Evolutionary conservation across 1,140 invertebrate genomes (phyloP).

Genomic region (Magallana gigas): DNA sequence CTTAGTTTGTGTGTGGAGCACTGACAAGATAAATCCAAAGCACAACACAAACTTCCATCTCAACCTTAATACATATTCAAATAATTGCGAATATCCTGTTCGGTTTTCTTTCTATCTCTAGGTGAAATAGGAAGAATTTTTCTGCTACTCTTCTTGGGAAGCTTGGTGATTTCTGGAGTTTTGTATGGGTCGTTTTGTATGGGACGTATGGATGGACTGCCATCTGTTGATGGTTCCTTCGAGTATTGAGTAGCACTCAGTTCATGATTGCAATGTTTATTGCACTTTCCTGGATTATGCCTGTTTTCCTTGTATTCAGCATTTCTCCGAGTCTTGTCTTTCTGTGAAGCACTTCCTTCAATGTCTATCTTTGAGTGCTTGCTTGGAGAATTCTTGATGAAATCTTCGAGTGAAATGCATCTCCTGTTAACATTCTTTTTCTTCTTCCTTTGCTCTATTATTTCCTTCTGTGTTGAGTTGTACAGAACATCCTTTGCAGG

Average conservation of each 20-base stretch:
- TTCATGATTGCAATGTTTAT: too few relatives aligned
- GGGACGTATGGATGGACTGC: not conserved
- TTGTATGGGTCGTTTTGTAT: not conserved
- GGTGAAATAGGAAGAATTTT: not conserved
- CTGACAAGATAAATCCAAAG: too few relatives aligned
- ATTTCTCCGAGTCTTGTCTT: not conserved
- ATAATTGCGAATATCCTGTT: constrained; percentile 17
- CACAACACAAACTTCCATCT: too few relatives aligned
- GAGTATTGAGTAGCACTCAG: too few relatives aligned
- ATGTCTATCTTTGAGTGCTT: not conserved
- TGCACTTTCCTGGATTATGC: not conserved
- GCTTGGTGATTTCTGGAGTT: constrained; percentile 15
- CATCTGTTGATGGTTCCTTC: too few relatives aligned
- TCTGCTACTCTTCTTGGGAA: not conserved
- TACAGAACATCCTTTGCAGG: not conserved
- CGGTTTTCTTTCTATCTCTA: not conserved
- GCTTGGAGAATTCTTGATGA: not conserved
- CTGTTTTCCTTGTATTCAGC: not conserved
- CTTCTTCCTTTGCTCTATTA: too few relatives aligned
- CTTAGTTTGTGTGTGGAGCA: too few relatives aligned
- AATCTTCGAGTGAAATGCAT: too few relatives aligned
- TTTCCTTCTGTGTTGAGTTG: not conserved
- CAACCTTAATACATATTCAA: not conserved
- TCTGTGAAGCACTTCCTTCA: not conserved
- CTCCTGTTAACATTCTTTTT: too few relatives aligned